Evolutionary conservation across 1,140 invertebrate species (phyloP).

Genomic region (Notospermus geniculatus): DNA sequence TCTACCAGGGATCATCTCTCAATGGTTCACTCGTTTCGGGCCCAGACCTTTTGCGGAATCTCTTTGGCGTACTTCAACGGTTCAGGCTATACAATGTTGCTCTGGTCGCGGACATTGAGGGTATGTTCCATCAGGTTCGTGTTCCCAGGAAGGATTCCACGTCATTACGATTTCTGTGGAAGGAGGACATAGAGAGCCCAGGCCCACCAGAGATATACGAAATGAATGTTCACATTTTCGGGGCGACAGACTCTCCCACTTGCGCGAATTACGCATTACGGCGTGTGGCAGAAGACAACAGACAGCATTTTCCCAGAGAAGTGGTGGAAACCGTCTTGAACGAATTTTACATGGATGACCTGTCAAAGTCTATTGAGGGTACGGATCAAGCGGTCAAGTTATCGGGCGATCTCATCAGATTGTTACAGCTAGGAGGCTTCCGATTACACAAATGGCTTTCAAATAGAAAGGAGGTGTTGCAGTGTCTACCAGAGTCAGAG

Average conservation of each 20-base stretch:
- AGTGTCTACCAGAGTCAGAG: slow-evolving; percentile 12
- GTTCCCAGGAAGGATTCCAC: slow-evolving; percentile 17
- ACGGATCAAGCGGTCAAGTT: slow-evolving; percentile 13
- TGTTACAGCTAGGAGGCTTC: slow-evolving; percentile 14
- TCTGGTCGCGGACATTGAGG: slow-evolving; percentile 23
- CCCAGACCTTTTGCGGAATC: slow-evolving; percentile 47
- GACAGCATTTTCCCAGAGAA: neutral
- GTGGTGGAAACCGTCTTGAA: slow-evolving; percentile 6
- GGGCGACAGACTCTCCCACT: slow-evolving; percentile 22
- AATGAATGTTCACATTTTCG: slow-evolving; percentile 28
- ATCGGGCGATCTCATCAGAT: neutral
- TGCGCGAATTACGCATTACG: slow-evolving; percentile 22
- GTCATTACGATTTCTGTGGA: slow-evolving; percentile 25
- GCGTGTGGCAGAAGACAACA: slow-evolving; percentile 16
- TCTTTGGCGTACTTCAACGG: slow-evolving; percentile 29
- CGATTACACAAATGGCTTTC: slow-evolving; percentile 16
- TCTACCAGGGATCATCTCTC: slow-evolving; percentile 28
- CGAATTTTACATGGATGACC: slow-evolving; percentile 27
- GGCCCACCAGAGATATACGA: slow-evolving; percentile 14
- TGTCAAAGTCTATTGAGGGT: slow-evolving; percentile 10
- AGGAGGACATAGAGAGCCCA: slow-evolving; percentile 11
- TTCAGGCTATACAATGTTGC: slow-evolving; percentile 29
- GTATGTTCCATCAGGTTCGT: slow-evolving; percentile 29
- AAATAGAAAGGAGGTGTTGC: slow-evolving; percentile 11
- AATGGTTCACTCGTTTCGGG: slow-evolving; percentile 33